These are phyloP conservation scores for Hippopotamyrus pictus DNA, from an alignment of 2,797 vertebrate species.

Conservation along the genomic window DNA sequence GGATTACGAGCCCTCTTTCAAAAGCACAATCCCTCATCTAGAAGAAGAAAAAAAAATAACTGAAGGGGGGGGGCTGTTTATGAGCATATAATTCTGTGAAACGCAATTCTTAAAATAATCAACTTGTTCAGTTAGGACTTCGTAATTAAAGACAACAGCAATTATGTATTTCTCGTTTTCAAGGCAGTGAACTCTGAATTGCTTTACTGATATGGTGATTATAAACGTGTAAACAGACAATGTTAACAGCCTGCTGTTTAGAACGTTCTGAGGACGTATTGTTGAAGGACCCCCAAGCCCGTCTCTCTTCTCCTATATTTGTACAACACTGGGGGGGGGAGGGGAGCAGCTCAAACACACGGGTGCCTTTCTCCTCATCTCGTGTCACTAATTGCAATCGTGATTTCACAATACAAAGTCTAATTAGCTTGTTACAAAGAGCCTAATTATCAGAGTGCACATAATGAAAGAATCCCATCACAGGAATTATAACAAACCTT, in stretches of 20 bases:
- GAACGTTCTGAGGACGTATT: background rate
- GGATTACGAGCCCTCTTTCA: slow-evolving; percentile 48
- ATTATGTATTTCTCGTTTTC: slow-evolving; percentile 12
- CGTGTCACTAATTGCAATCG: slow-evolving; percentile 35
- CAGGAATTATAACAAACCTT: slow-evolving; percentile 35
- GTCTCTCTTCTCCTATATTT: background rate
- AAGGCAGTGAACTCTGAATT: background rate
- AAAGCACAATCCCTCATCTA: slow-evolving; percentile 3
- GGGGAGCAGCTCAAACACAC: slow-evolving; percentile 12
- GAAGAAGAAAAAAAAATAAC: slow-evolving; percentile 16
- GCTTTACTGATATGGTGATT: background rate
- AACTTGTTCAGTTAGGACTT: slow-evolving; percentile 10
- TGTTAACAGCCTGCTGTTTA: background rate
- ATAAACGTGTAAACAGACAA: background rate
- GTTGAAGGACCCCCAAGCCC: background rate
- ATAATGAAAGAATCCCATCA: slow-evolving; percentile 31
- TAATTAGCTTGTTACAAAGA: slow-evolving; percentile 38
- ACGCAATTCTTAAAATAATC: slow-evolving; percentile 18
- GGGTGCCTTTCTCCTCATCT: slow-evolving; percentile 28
- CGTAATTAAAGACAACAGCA: slow-evolving; percentile 15
- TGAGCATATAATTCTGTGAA: slow-evolving; percentile 1
- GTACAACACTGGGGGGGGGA: background rate
- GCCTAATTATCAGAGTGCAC: slow-evolving; percentile 40
- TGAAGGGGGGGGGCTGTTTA: background rate
- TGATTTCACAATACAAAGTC: slow-evolving; percentile 38